These are phyloP conservation scores for Misgurnus anguillicaudatus DNA, from an alignment of 2,113 vertebrate species.

Conservation along the genomic window DNA sequence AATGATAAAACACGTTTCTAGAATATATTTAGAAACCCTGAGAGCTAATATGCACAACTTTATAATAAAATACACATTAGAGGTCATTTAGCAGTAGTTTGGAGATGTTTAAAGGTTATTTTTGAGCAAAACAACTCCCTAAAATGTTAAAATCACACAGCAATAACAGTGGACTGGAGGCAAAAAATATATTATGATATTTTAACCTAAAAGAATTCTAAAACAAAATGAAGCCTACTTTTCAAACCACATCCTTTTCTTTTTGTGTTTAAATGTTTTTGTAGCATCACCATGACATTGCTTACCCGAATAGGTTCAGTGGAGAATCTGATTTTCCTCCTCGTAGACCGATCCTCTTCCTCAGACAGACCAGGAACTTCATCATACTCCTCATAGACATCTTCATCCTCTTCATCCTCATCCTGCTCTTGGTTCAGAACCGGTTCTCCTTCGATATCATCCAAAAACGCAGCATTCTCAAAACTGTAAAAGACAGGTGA, in stretches of 20 bases:
- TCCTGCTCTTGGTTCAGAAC: slow-evolving; percentile 65
- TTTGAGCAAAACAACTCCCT: no score
- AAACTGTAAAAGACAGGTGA: slow-evolving; percentile 80
- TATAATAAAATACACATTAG: not conserved
- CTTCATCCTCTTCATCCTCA: slow-evolving; percentile 69
- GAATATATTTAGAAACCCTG: no score
- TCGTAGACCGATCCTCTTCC: slow-evolving; percentile 78
- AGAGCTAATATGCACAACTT: not conserved
- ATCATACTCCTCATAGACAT: slow-evolving; percentile 76
- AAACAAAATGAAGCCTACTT: no score
- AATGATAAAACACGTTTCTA: no score
- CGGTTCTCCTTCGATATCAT: slow-evolving; percentile 78
- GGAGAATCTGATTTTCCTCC: slow-evolving; percentile 85
- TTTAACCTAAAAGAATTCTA: no score
- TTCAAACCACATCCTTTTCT: no score
- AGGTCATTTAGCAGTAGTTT: no score
- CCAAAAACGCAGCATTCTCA: slow-evolving; percentile 89
- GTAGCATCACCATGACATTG: not conserved
- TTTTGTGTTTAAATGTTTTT: not conserved
- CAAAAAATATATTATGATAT: no score
- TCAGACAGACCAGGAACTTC: slow-evolving; percentile 84
- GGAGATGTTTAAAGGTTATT: no score
- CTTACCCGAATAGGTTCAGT: slow-evolving; percentile 86
- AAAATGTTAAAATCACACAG: no score
- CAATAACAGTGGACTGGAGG: no score